Percentiles rank a stretch among this genome's conserved stretches.
Conservation (phyloP, 2,113 vertebrate species). For the Oryzias javanicus region DNA sequence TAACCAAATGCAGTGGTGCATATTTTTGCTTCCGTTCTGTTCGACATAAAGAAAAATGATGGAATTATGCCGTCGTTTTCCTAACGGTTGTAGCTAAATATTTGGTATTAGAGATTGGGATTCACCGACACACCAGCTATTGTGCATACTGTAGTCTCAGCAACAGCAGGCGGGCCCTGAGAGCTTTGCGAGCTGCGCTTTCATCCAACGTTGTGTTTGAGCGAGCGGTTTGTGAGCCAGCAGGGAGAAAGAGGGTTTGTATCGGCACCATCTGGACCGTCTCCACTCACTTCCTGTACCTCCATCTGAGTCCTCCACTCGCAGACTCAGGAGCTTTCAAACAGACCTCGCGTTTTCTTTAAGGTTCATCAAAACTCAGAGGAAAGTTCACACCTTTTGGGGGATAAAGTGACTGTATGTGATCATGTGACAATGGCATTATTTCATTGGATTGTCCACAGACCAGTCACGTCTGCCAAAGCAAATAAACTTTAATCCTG, state of each 20-base stretch:
- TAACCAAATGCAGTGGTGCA: too few species aligned
- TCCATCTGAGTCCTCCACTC: constrained; percentile 34
- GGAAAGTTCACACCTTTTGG: background rate
- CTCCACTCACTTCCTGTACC: constrained; percentile 64
- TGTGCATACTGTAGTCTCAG: constrained; percentile 44
- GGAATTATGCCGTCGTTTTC: too few species aligned
- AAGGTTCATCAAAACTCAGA: background rate
- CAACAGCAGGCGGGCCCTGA: constrained; percentile 50
- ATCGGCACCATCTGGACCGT: constrained; percentile 70
- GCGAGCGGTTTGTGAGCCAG: constrained; percentile 31
- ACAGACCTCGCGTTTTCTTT: background rate
- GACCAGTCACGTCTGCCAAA: constrained; percentile 8
- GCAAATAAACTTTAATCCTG: background rate
- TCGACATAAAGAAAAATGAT: background rate
- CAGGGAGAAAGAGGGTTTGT: constrained; percentile 56
- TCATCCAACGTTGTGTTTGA: constrained; percentile 27
- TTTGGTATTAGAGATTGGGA: constrained; percentile 23
- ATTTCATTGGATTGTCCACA: background rate
- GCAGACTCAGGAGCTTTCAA: constrained; percentile 22
- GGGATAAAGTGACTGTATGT: background rate
- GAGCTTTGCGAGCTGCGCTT: constrained; percentile 52
- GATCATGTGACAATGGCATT: background rate
- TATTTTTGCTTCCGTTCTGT: background rate
- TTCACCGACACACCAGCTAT: constrained; percentile 29
- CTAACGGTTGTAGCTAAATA: constrained; percentile 18